phyloP scores from a whole-genome alignment of 2,888 invertebrate genomes.

The Himalopsyche kuldschensis region DNA sequence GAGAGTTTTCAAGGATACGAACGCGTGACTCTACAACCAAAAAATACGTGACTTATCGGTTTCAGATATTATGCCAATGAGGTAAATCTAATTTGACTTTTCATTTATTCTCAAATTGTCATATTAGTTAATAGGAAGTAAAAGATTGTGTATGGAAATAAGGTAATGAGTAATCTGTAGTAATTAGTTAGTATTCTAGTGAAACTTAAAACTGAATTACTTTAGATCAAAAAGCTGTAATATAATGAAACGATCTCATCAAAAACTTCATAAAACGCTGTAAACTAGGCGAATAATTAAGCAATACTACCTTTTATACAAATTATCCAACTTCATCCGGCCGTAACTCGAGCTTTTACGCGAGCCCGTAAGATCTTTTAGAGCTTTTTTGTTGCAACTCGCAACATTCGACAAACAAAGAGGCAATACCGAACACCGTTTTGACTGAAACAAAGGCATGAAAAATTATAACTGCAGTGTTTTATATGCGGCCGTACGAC shows the following conservation, averaged over 20 bases:
- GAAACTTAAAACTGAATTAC: not conserved
- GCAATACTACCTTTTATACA: not conserved
- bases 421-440: not conserved
- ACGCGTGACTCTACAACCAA: too few relatives aligned
- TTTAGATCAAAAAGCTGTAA: not conserved
- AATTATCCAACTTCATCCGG: not conserved
- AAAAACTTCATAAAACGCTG: not conserved
- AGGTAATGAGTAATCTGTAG: too few relatives aligned
- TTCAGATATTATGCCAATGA: too few relatives aligned
- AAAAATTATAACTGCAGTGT: constrained; percentile 21
- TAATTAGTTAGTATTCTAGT: too few relatives aligned
- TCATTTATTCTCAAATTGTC: too few relatives aligned
- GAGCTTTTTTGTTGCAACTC: not conserved
- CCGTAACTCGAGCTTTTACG: not conserved
- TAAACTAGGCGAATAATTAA: not conserved
- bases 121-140: too few relatives aligned
- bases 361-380: not conserved
- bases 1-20: too few relatives aligned
- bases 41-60: too few relatives aligned
- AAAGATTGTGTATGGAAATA: too few relatives aligned
- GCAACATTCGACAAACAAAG: constrained; percentile 3
- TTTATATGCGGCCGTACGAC: not conserved
- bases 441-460: constrained; percentile 7
- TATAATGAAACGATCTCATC: not conserved
- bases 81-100: too few relatives aligned